phyloP scores from a whole-genome alignment of 2,888 invertebrate species.

The Nematopogon swammerdamellus region DNA sequence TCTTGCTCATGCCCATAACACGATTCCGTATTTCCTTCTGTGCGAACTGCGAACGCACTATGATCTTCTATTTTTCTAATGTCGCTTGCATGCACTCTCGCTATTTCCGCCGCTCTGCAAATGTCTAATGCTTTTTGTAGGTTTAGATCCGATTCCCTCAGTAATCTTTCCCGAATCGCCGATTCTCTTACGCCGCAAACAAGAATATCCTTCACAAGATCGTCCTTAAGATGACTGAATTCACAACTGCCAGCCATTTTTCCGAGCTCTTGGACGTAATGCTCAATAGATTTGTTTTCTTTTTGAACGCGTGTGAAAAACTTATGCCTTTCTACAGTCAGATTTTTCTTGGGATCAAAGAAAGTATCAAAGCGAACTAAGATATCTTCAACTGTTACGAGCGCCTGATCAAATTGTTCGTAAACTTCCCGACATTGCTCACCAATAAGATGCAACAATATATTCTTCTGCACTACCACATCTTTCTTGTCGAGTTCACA shows the following conservation, averaged over 20 bases:
- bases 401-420: slow-evolving; percentile 7
- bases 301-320: slow-evolving; percentile 12
- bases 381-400: slow-evolving; percentile 5
- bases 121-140: not conserved
- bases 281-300: slow-evolving; percentile 11
- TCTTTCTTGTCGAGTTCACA: slow-evolving; percentile 10
- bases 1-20: too few species aligned
- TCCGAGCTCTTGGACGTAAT: not conserved
- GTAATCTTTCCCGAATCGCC: not conserved
- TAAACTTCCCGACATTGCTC: slow-evolving; percentile 11
- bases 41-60: too few species aligned
- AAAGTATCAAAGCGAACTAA: slow-evolving; percentile 10
- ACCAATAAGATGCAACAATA: slow-evolving; percentile 11
- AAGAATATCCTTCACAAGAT: not conserved
- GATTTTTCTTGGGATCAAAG: slow-evolving; percentile 12
- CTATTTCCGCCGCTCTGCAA: not conserved
- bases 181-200: not conserved
- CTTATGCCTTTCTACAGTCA: slow-evolving; percentile 11
- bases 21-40: not conserved
- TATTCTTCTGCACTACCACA: slow-evolving; percentile 8
- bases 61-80: not conserved
- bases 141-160: not conserved
- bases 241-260: not conserved
- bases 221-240: not conserved
- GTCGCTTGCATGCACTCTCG: not conserved